Conservation (phyloP, 2,113 vertebrate genomes). For the Oceanites oceanicus region DNA sequence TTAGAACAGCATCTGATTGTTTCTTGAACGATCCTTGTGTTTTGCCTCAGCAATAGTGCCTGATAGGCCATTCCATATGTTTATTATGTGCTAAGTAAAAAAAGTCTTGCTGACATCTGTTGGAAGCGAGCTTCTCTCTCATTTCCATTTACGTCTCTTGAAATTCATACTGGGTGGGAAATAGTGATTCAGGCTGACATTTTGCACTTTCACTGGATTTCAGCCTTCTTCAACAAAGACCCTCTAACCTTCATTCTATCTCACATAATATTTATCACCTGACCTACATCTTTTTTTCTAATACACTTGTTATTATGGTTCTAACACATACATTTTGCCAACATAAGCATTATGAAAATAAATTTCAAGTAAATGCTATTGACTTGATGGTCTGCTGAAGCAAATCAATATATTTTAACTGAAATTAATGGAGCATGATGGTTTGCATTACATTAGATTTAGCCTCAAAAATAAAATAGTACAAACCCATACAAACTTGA, state of each 20-base stretch:
- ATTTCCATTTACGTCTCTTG: slow-evolving; percentile 62
- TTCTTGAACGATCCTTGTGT: slow-evolving; percentile 73
- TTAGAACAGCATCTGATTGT: slow-evolving; percentile 68
- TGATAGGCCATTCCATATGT: slow-evolving; percentile 76
- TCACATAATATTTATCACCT: not conserved
- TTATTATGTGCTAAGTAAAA: slow-evolving; percentile 68
- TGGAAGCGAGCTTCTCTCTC: slow-evolving; percentile 41
- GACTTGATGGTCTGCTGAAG: not conserved
- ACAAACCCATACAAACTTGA: not conserved
- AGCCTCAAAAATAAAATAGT: not conserved
- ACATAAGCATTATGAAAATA: not conserved
- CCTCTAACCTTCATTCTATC: not conserved
- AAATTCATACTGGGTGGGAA: slow-evolving; percentile 53
- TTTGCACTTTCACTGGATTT: not conserved
- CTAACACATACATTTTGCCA: not conserved
- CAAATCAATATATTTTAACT: slow-evolving; percentile 9
- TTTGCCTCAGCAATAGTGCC: slow-evolving; percentile 73
- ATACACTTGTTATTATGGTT: not conserved
- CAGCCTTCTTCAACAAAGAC: not conserved
- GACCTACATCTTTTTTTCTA: not conserved
- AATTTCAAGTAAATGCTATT: not conserved
- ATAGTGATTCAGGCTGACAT: not conserved
- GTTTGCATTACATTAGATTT: not conserved
- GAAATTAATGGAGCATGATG: not conserved
- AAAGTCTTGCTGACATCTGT: slow-evolving; percentile 73